Evolutionary conservation across 2,797 vertebrate species (phyloP), one percentile per base, ranked within the genome.

Genomic region (Channallabes apus): DNA sequence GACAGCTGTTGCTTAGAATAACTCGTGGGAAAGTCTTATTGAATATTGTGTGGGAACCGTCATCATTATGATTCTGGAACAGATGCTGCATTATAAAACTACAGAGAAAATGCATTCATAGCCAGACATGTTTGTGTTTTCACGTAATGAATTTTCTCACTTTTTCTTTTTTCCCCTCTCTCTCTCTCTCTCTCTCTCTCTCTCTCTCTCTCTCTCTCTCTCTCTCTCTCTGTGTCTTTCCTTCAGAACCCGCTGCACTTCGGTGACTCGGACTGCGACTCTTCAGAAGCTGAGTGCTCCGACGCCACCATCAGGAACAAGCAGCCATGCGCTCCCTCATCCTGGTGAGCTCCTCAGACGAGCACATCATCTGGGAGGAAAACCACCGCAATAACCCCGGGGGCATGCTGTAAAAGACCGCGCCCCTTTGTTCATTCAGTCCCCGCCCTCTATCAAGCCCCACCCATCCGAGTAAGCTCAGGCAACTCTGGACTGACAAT

Each of bases 301-400:
- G 98, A 99, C 85, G 95, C 97, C 92, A 99, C 98, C 0, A 97
- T 99, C 86, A 96, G 97, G 93, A 98, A 97, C 96, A 97, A 96
- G 94, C 97, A 97, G 90, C 95, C 94, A 64, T 96, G 96, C 87
- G 96, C 95, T 86, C 97, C 97, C 75, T 97, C 98, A 88, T 97
- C 97, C 29, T 99, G 98, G 98, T 99, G 96, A 98, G 91, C 91
- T 88, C 84, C 82, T 71, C 87, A 12, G 11, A 69, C 61, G 61
- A 35, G 32, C 82, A 88, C 90, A 38, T 89, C 84, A 82, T 84
- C 89, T 91, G 91, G 94, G 93, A 56, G 46, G 95, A 93, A 94
- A 93, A 93, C 88, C 93, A 96, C 95, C 96, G 97, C 97, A 99
- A 98, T 98, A 98, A 97, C 92, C 92, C 92, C 2, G 46, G 91